Conservation (phyloP, 2,113 vertebrate genomes). For the Salvator merianae region DNA sequence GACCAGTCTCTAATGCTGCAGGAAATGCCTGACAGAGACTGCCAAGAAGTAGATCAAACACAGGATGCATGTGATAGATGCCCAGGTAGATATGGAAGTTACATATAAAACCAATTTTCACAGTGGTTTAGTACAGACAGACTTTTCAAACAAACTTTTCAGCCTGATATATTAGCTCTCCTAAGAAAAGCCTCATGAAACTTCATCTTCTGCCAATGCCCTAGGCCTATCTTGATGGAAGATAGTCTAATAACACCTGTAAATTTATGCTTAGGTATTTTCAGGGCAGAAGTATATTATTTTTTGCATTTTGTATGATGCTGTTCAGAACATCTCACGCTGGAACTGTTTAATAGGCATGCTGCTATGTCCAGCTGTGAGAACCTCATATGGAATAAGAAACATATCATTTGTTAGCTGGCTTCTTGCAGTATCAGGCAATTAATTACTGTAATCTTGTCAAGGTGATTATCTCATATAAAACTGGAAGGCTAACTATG, state of each 20-base stretch:
- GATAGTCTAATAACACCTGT: neutral
- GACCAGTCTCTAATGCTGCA: neutral
- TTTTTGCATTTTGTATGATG: neutral
- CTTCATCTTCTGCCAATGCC: neutral
- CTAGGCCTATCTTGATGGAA: neutral
- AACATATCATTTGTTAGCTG: neutral
- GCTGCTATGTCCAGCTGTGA: neutral
- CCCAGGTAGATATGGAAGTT: neutral
- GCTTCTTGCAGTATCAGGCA: neutral
- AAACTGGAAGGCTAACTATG: neutral
- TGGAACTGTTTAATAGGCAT: neutral
- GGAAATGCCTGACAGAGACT: neutral
- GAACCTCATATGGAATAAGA: neutral
- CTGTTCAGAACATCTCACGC: neutral
- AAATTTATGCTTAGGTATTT: neutral
- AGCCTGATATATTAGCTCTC: neutral
- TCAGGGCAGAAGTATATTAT: neutral
- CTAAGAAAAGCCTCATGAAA: neutral
- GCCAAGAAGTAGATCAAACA: neutral
- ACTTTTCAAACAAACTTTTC: neutral
- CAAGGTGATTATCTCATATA: neutral
- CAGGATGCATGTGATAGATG: neutral
- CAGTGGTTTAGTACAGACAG: neutral
- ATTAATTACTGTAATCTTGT: neutral
- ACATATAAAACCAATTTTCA: neutral